These are phyloP conservation scores for Dromius quadrimaculatus DNA, from an alignment of 2,888 invertebrate genomes.

Conservation along the genomic window DNA sequence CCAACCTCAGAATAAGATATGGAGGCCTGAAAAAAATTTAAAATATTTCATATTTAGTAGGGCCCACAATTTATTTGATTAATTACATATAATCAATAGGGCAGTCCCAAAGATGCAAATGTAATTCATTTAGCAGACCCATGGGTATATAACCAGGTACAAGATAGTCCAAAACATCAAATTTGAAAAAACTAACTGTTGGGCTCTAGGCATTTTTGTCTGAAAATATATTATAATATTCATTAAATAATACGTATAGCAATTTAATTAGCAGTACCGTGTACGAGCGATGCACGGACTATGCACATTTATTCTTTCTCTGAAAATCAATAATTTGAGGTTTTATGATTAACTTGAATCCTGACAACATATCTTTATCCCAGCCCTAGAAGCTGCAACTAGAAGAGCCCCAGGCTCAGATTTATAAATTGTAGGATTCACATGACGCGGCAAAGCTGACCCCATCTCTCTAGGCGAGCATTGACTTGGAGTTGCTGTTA, in stretches of 20 bases:
- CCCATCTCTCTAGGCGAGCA: slow-evolving; percentile 71
- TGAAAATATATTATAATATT: slow-evolving; percentile 61
- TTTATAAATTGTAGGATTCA: slow-evolving; percentile 78
- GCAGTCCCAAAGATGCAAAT: slow-evolving; percentile 90
- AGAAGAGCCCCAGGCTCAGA: slow-evolving; percentile 72
- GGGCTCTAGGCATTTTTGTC: slow-evolving; percentile 80
- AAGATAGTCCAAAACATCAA: slow-evolving; percentile 87
- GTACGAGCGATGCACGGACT: no score
- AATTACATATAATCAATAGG: slow-evolving; percentile 87
- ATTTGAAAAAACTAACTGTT: slow-evolving; percentile 84
- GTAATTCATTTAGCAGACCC: slow-evolving; percentile 89
- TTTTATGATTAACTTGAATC: no score
- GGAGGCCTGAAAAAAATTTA: slow-evolving; percentile 74
- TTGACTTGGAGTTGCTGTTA: no score
- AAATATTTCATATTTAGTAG: slow-evolving; percentile 3
- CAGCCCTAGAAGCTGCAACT: slow-evolving; percentile 65
- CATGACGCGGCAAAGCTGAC: slow-evolving; percentile 71
- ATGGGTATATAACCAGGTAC: slow-evolving; percentile 89
- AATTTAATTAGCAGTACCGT: no score
- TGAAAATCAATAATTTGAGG: no score
- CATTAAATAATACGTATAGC: no score
- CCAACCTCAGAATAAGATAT: slow-evolving; percentile 80
- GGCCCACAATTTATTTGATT: slow-evolving; percentile 7
- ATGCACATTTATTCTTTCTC: no score
- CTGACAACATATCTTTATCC: slow-evolving; percentile 74